phyloP scores from a whole-genome alignment of 2,888 invertebrate genomes.

The Notodonta dromedarius region DNA sequence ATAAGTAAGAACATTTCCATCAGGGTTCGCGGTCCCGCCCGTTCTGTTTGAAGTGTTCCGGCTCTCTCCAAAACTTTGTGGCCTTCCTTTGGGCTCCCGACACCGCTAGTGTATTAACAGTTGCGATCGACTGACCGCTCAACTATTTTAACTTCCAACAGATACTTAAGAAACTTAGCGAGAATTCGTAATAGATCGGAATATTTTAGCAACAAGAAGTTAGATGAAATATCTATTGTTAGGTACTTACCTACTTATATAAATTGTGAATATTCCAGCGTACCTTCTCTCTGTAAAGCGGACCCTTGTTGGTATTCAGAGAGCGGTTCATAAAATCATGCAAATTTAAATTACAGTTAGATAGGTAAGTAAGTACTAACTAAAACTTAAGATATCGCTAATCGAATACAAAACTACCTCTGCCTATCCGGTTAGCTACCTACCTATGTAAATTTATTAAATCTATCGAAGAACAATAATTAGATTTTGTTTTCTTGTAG shows the following conservation, averaged over 20 bases:
- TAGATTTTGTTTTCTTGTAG: too few relatives aligned
- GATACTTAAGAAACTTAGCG: not conserved
- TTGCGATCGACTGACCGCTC: conserved; percentile 5
- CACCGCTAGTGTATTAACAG: conserved; percentile 7
- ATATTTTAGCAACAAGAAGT: conserved; percentile 4
- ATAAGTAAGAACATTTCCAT: conserved; percentile 25
- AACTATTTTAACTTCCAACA: conserved; percentile 3
- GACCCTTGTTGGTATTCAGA: not conserved
- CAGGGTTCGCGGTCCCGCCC: conserved; percentile 33
- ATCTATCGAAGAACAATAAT: too few relatives aligned
- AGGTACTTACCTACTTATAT: not conserved
- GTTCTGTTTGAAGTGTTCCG: conserved; percentile 28
- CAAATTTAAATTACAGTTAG: not conserved
- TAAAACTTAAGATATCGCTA: too few relatives aligned
- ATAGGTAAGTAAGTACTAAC: too few relatives aligned
- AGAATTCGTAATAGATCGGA: conserved; percentile 2
- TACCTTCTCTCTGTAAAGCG: not conserved
- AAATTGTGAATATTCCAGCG: not conserved
- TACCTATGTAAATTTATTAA: too few relatives aligned
- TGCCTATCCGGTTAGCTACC: too few relatives aligned
- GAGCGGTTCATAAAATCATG: not conserved
- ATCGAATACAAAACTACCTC: too few relatives aligned
- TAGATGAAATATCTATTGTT: conserved; percentile 1
- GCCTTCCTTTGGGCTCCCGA: conserved; percentile 23
- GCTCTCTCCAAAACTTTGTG: conserved; percentile 45